Evolutionary conservation across 1,140 invertebrate genomes (phyloP).

Genomic region (Maconellicoccus hirsutus): DNA sequence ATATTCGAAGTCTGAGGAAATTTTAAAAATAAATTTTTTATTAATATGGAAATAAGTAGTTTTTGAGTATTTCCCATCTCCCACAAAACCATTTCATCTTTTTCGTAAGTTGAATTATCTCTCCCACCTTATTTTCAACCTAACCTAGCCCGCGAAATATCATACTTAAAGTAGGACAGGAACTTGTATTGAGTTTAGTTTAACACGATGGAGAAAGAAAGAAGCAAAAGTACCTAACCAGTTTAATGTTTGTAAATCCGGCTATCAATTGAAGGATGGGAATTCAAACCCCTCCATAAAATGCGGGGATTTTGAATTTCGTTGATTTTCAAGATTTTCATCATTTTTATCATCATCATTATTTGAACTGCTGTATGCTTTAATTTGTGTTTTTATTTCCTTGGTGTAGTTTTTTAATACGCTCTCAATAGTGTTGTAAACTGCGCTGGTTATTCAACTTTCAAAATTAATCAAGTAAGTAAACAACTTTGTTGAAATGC

Average conservation of each 20-base stretch:
- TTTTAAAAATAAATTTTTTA: too few relatives aligned
- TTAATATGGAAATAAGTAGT: too few relatives aligned
- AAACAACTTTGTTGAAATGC: too few relatives aligned
- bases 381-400: too few relatives aligned
- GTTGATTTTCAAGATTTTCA: not conserved
- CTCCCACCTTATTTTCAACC: not conserved
- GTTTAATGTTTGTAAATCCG: conserved; percentile 7
- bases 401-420: too few relatives aligned
- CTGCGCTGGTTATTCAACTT: too few relatives aligned
- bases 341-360: not conserved
- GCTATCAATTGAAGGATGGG: not conserved
- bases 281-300: not conserved
- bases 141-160: conserved; percentile 13
- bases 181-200: not conserved
- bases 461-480: too few relatives aligned
- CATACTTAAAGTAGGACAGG: conserved; percentile 2
- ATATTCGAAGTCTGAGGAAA: too few relatives aligned
- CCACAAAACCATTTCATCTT: not conserved
- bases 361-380: too few relatives aligned
- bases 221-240: not conserved
- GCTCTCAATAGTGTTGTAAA: too few relatives aligned
- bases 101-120: not conserved
- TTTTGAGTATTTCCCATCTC: too few relatives aligned
- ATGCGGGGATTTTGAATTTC: not conserved
- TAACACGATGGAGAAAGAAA: not conserved